phyloP scores from a whole-genome alignment of 2,113 vertebrate species.

The Pogona vitticeps region DNA sequence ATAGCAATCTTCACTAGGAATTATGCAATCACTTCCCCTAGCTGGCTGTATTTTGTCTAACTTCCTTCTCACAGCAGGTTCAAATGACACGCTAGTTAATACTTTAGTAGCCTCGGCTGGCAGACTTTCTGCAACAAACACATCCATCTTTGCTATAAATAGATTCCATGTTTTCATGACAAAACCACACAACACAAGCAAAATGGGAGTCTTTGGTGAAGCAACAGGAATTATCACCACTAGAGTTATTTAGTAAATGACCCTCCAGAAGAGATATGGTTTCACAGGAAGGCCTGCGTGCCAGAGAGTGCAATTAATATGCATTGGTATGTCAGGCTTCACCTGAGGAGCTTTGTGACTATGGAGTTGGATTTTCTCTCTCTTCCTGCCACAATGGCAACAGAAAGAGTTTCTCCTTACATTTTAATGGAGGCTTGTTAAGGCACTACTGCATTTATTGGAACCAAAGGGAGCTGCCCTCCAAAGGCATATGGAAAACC shows the following conservation, averaged over 20 bases:
- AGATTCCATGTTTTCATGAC: background rate
- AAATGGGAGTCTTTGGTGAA: background rate
- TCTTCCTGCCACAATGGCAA: background rate
- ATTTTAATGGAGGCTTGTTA: background rate
- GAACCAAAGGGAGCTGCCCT: background rate
- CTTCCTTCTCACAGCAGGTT: background rate
- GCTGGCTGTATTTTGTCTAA: background rate
- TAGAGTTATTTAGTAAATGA: background rate
- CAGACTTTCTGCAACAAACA: background rate
- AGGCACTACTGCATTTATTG: background rate
- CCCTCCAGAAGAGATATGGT: background rate
- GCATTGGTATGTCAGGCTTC: background rate
- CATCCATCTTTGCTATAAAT: constrained; percentile 1
- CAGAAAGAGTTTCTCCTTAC: background rate
- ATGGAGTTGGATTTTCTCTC: too few relatives aligned
- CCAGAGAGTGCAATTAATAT: background rate
- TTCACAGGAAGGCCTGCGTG: background rate
- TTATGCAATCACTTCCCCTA: fast-evolving
- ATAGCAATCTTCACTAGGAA: background rate
- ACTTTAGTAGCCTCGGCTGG: background rate
- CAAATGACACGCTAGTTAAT: background rate
- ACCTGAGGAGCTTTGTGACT: background rate
- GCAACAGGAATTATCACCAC: background rate
- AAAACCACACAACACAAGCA: background rate
- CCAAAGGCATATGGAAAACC: background rate